Evolutionary conservation across 1,140 invertebrate genomes (phyloP), one percentile per base, ranked within the genome.

Genomic region (Hycleus cichorii): DNA sequence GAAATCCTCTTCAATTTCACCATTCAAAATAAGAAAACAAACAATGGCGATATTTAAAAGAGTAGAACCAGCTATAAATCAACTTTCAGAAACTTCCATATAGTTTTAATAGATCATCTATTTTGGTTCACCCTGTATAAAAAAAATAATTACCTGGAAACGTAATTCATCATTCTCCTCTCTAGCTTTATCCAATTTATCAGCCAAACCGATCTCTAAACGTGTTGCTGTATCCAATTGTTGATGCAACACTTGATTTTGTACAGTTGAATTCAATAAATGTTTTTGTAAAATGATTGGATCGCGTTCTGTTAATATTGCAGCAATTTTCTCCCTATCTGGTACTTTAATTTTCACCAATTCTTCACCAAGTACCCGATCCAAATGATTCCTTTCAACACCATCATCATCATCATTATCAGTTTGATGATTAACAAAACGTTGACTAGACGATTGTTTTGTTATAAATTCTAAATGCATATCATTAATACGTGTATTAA

Each of bases 241-340:
- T 66, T 84, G 81, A 65, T 80, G 79, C 60, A 88, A 76, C 67
- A 84, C 81, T 83, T 93, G 86, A 80, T 91, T 90, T 71, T 91
- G 85, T 70, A 90, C 88, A 67, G 88, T 88, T 55, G 87, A 83
- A 5, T 83, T 86, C 57, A 93, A 83, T 18, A 93, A 78, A 76
- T 92, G 89, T 51, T 89, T 81, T 73, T 90, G 89, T 58, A 93
- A 78, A 73, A 91, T 88, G 27, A 91, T 71, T 3, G 87, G 84
- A 75, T 89, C 88, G 42, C 82, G 83, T 77, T 92, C 89, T 48
- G 83, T 79, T 43, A 93, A 78, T 72, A 93, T 92, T 68, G 89
- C 88, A 60, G 86, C 80, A 66, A 92, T 85, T 73, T 90, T 89
- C 57, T 80, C 82, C 24, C 81, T 79, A 72, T 88, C 85, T 1